These are phyloP conservation scores for Harpegnathos saltator DNA, from an alignment of 1,140 invertebrate genomes.

Conservation along the genomic window DNA sequence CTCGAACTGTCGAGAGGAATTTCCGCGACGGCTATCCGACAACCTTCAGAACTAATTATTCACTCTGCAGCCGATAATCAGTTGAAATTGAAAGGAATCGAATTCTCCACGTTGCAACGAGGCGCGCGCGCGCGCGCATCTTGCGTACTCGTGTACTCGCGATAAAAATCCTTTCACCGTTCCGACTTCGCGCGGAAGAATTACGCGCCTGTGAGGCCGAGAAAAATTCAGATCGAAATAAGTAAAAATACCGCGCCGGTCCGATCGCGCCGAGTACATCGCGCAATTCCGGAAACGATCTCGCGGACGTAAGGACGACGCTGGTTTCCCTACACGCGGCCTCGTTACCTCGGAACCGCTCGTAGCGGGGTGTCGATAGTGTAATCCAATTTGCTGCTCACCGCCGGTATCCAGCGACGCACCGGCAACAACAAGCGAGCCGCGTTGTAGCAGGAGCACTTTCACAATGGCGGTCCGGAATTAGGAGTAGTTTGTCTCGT, in stretches of 20 bases:
- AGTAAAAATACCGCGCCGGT: no score
- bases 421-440: conserved; percentile 56
- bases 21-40: conserved; percentile 5
- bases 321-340: conserved; percentile 30
- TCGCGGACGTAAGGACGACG: conserved; percentile 62
- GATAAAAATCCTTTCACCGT: no score
- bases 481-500: conserved; percentile 76
- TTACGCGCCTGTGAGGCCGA: no score
- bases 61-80: not conserved
- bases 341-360: conserved; percentile 61
- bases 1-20: conserved; percentile 14
- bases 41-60: conserved; percentile 31
- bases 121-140: no score
- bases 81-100: not conserved
- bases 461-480: conserved; percentile 64
- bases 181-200: no score
- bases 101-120: not conserved
- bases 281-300: conserved; percentile 53
- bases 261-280: no score
- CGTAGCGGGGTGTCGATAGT: conserved; percentile 69
- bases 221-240: no score
- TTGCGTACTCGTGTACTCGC: no score
- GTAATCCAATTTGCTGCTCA: conserved; percentile 76
- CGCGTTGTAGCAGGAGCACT: conserved; percentile 54
- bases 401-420: conserved; percentile 63